These are phyloP conservation scores for Acrocephalus kingi DNA, from an alignment of 2,113 vertebrate genomes.

Conservation along the genomic window DNA sequence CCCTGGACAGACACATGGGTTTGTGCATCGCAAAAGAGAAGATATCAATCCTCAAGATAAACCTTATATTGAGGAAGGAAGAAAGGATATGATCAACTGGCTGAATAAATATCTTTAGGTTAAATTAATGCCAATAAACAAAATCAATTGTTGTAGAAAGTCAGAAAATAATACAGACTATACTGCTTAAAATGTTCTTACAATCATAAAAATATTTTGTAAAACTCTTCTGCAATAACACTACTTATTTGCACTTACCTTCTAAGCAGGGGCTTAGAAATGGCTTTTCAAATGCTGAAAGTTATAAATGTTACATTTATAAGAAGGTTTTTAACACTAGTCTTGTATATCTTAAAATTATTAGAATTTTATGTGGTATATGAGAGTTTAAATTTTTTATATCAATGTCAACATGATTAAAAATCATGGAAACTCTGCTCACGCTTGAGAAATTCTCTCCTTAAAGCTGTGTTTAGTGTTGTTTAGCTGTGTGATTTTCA, in stretches of 20 bases:
- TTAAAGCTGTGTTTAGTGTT: background rate
- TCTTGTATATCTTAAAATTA: background rate
- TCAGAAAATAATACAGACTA: background rate
- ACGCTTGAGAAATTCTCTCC: background rate
- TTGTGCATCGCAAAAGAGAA: conserved; percentile 90
- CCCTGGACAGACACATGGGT: conserved; percentile 89
- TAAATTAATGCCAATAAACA: background rate
- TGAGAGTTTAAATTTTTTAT: background rate
- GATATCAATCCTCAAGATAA: conserved; percentile 83
- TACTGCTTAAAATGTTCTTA: background rate
- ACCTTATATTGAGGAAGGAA: conserved; percentile 83
- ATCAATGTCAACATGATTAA: background rate
- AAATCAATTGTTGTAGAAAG: background rate
- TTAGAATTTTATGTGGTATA: background rate
- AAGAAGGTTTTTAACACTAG: background rate
- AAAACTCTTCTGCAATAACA: background rate
- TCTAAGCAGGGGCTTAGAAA: background rate
- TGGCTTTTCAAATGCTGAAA: background rate
- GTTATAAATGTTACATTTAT: background rate
- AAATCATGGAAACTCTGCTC: background rate
- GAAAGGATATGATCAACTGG: conserved; percentile 87
- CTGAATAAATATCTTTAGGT: conserved; percentile 84
- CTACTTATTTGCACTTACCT: background rate
- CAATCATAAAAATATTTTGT: background rate
- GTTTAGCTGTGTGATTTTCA: background rate